Conservation (phyloP, 2,888 invertebrate species). For the Perizoma flavofasciatum region DNA sequence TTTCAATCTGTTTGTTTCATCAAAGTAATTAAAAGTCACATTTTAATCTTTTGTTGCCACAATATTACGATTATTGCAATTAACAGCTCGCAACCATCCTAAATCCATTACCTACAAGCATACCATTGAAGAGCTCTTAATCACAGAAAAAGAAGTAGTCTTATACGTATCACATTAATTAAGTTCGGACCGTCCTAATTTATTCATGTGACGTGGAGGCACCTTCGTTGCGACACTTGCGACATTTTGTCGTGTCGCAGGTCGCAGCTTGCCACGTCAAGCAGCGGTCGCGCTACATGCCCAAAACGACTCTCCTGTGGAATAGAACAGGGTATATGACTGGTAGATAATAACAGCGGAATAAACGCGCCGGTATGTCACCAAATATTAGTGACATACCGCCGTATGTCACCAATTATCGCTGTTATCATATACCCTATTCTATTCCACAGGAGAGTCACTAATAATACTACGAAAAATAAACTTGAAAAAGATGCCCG, state of each 20-base stretch:
- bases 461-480: too few relatives aligned
- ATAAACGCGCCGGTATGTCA: too few relatives aligned
- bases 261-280: slow-evolving; percentile 55
- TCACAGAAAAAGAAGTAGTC: slow-evolving; percentile 67
- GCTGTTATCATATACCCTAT: slow-evolving; percentile 29
- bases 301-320: slow-evolving; percentile 16
- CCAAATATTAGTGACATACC: too few relatives aligned
- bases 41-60: too few relatives aligned
- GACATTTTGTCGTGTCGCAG: slow-evolving; percentile 50
- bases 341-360: not conserved
- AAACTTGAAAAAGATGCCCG: too few relatives aligned
- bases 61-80: slow-evolving; percentile 22
- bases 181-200: slow-evolving; percentile 71
- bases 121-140: slow-evolving; percentile 54
- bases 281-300: slow-evolving; percentile 37
- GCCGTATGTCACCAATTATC: too few relatives aligned
- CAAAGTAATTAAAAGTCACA: too few relatives aligned
- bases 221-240: slow-evolving; percentile 49
- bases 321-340: slow-evolving; percentile 33
- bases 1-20: too few relatives aligned
- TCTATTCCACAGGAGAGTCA: slow-evolving; percentile 21
- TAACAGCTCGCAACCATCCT: slow-evolving; percentile 45
- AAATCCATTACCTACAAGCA: slow-evolving; percentile 45
- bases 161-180: slow-evolving; percentile 70
- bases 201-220: slow-evolving; percentile 70